Base-by-base conservation (phyloP, 2,797 vertebrate species). In the Propithecus deckenii region DNA sequence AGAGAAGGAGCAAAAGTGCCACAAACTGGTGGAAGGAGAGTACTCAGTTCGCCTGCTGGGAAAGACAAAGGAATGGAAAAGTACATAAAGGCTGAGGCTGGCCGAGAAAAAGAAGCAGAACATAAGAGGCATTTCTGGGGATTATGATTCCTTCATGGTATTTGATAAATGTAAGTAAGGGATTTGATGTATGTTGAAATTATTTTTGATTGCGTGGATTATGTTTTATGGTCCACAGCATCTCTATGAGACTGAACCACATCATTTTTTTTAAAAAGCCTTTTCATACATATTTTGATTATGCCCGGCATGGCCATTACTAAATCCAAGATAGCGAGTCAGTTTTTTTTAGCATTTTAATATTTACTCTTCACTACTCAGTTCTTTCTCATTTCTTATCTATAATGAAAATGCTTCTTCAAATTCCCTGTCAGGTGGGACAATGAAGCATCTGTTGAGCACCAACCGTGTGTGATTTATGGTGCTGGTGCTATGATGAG, bases 181-280 rank as follows among this genome's bases (percentile, higher is more conserved):
- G 20, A 94, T 83, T 71, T 78, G 43, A 79, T 93, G 41, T 8
- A 67, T 59, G 50, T 41, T 86, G 59, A 90, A 95, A 78, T 88
- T 88, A 96, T 41, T 94, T 96, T 86, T 96, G 80, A 84, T 85
- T 88, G 46, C 30, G 48, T 88, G 61, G 38, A 67, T 97, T 92
- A 61, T 72, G 46, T 81, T 96, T 97, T 92, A 81, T 86, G 85
- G 20, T 79, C 69, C 69, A 95, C 4, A 96, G 83, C 25, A 65
- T 28, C 22, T 84, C 55, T 52, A 3, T 50, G 35, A 75, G 35
- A 72, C 22, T 93, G 52, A 96, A 79, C 20, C 41, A 67, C 8
- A 14, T 43, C 32, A 75, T 43, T 83, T 93, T 75, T 78, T 78
- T 50, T 10, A 10, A 25, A 48, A 74, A 86, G 32, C 7, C 20